Percentiles rank a stretch among this genome's conserved stretches.
Evolutionary conservation across 2,113 vertebrate genomes (phyloP).

Genomic region (Oreochromis tanganicae): DNA sequence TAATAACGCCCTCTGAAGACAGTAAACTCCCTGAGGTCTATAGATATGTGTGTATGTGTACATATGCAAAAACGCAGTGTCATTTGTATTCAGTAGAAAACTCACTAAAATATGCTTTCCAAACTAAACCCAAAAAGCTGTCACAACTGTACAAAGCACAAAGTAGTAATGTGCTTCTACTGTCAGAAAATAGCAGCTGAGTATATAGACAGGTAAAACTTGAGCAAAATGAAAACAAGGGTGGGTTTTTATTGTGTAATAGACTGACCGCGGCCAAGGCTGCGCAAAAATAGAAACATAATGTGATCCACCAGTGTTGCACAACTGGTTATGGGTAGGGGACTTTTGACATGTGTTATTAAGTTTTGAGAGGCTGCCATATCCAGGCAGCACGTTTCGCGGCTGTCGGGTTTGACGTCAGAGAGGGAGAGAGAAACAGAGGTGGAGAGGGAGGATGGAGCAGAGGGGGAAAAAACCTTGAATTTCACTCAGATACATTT

Average conservation of each 20-base stretch:
- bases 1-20: too few relatives aligned
- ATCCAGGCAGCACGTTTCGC: slow-evolving; percentile 14
- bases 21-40: too few relatives aligned
- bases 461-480: neutral
- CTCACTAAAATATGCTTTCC: neutral
- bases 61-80: neutral
- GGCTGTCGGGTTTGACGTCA: slow-evolving; percentile 53
- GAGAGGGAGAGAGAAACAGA: neutral
- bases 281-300: slow-evolving; percentile 43
- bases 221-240: slow-evolving; percentile 3
- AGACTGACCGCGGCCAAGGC: slow-evolving; percentile 1
- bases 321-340: slow-evolving; percentile 48
- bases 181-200: neutral
- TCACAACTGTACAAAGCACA: neutral
- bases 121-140: neutral
- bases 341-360: slow-evolving; percentile 54
- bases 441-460: neutral
- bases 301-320: slow-evolving; percentile 54
- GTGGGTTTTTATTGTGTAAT: slow-evolving; percentile 50
- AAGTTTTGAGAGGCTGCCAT: slow-evolving; percentile 32
- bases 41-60: neutral
- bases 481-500: neutral
- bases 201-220: neutral
- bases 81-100: neutral
- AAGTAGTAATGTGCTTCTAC: neutral